Evolutionary conservation across 1,140 invertebrate species (phyloP), one percentile per base, ranked within the genome.

Genomic region (Rhopalosiphum padi): DNA sequence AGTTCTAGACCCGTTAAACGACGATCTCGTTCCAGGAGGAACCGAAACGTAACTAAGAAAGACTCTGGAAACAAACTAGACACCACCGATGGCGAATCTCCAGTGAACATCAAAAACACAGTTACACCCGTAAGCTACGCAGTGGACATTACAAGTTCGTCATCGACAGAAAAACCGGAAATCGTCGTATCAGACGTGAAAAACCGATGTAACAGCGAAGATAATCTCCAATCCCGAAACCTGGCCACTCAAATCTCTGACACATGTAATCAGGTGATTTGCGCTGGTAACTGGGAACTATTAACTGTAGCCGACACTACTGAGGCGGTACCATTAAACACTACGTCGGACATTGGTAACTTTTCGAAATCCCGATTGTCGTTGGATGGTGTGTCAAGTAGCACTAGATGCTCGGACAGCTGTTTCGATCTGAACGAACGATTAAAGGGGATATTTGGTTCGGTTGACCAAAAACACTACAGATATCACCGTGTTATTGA

Each of bases 11-110:
- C 18, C 11, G 15, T 43, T 21, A 91, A 82, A 35, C 30, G 41
- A 51, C 68, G 90, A 83, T 91, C 90, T 77, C 55, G 90, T n/a
- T 91, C 90, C 18, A 91, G 68, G 37, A 91, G 46, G 35, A 91
- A 83, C 4, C 41, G 35, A 43, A 91, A 53, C 2, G 1, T 15
- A 30, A 91, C 4, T n/a, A 15, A 77, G 22, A 77, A 91, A 90
- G 35, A 41, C n/a, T 3, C 23, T 23, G 86, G 21, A 22, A n/a
- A n/a, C 21, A 35, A 87, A 87, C n/a, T 15, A 25, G 43, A 22
- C n/a, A 3, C 5, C n/a, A 3, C 5, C 6, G 18, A 22, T 87
- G 6, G 7, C 0, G 5, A n/a, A 77, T 18, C 60, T 5, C 0
- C 30, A 48, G 18, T 5, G 5, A 30, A 87, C 18, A 9, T 21